Conservation (phyloP, 2,113 vertebrate species). For the Halcyon malimbica region DNA sequence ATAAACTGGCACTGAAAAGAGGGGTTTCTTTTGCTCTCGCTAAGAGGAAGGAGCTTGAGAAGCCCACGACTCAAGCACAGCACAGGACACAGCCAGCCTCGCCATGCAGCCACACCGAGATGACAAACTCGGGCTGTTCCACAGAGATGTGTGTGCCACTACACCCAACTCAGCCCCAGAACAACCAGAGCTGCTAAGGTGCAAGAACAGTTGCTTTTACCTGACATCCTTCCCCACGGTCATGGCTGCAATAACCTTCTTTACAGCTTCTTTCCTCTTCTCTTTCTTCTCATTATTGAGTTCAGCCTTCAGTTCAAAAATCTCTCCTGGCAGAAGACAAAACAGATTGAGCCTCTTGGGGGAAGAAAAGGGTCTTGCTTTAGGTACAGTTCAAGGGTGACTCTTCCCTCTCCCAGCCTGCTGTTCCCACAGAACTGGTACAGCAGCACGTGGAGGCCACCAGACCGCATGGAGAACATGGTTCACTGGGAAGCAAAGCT, state of each 20-base stretch:
- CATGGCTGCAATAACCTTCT: slow-evolving; percentile 98
- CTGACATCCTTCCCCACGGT: slow-evolving; percentile 98
- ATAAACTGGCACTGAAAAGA: background rate
- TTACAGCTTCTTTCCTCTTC: slow-evolving; percentile 97
- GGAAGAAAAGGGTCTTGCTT: background rate
- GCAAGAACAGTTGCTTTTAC: slow-evolving; percentile 65
- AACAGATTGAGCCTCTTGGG: background rate
- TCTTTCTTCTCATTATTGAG: slow-evolving; percentile 99
- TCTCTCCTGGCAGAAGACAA: slow-evolving; percentile 85
- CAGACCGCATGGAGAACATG: background rate
- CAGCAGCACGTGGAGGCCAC: background rate
- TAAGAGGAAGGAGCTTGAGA: background rate
- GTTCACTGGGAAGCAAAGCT: background rate
- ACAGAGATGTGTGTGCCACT: accelerated
- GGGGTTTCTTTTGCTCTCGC: background rate
- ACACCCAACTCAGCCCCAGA: background rate
- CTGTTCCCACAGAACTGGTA: background rate
- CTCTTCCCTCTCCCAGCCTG: background rate
- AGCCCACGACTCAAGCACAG: background rate
- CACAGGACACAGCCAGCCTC: background rate
- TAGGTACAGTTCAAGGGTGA: background rate
- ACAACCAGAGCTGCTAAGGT: background rate
- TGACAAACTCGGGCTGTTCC: background rate
- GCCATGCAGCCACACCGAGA: background rate
- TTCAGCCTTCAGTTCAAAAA: slow-evolving; percentile 97